Conservation (phyloP, 2,797 vertebrate genomes). For the Acipenser transmontanus region DNA sequence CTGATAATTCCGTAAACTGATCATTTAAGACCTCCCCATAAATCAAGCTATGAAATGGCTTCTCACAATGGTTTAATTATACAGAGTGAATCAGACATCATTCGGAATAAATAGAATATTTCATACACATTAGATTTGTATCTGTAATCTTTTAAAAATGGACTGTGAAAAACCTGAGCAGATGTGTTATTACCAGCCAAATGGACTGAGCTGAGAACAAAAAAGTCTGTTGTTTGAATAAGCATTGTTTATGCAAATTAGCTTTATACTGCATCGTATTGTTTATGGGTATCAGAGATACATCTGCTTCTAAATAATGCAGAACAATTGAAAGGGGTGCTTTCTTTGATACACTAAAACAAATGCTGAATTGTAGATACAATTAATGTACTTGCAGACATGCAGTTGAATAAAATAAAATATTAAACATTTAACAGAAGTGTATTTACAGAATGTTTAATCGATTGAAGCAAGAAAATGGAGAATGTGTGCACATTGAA, state of each 20-base stretch:
- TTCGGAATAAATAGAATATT: background rate
- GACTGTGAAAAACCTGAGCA: conserved; percentile 24
- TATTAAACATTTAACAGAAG: too few relatives aligned
- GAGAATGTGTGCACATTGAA: too few relatives aligned
- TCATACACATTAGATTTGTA: conserved; percentile 9
- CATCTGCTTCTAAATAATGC: too few relatives aligned
- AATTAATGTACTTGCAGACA: too few relatives aligned
- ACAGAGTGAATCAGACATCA: conserved; percentile 15
- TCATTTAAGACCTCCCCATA: conserved; percentile 2
- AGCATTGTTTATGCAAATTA: conserved; percentile 18
- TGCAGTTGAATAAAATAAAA: too few relatives aligned
- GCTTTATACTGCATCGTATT: background rate
- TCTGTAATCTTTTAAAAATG: conserved; percentile 11
- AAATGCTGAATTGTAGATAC: too few relatives aligned
- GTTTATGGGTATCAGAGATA: too few relatives aligned
- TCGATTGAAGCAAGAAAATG: too few relatives aligned
- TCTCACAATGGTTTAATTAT: conserved; percentile 6
- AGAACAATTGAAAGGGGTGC: too few relatives aligned
- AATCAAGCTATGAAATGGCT: background rate
- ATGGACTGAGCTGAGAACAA: conserved; percentile 7
- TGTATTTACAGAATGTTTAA: too few relatives aligned
- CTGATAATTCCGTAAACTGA: conserved; percentile 7
- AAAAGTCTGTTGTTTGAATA: conserved; percentile 14
- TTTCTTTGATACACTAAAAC: too few relatives aligned
- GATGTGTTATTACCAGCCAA: conserved; percentile 20